Conservation (phyloP, 2,888 invertebrate species). For the Xanthorhoe spadicearia region DNA sequence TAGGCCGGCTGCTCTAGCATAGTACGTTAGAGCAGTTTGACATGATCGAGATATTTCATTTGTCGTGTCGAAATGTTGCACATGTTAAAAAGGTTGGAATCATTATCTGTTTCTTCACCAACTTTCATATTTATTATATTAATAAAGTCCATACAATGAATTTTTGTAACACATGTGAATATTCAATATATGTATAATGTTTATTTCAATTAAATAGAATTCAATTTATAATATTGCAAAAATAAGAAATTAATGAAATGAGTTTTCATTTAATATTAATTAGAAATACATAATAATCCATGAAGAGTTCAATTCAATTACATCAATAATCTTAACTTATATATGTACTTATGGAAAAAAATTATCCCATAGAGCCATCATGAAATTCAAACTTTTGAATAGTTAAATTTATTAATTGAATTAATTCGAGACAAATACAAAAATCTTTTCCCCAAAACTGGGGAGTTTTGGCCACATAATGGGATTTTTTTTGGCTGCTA, state of each 20-base stretch:
- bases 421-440: constrained; percentile 37
- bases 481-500: constrained; percentile 22
- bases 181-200: background rate
- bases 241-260: background rate
- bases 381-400: constrained; percentile 27
- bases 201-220: background rate
- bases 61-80: too few species aligned
- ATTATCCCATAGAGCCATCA: constrained; percentile 1
- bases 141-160: too few species aligned
- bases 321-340: background rate
- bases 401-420: constrained; percentile 40
- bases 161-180: background rate
- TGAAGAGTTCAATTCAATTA: too few species aligned
- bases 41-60: too few species aligned
- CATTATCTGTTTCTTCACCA: too few species aligned
- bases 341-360: background rate
- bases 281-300: background rate
- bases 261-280: background rate
- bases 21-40: too few species aligned
- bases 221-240: background rate
- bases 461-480: constrained; percentile 15
- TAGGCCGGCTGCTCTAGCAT: too few species aligned
- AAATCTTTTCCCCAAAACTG: constrained; percentile 17
- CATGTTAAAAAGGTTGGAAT: too few species aligned
- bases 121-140: too few species aligned